A percentile compares a stretch with the other conserved stretches of the same genome.
phyloP scores from a whole-genome alignment of 2,797 vertebrate species.

The Anisognathus igniventris region DNA sequence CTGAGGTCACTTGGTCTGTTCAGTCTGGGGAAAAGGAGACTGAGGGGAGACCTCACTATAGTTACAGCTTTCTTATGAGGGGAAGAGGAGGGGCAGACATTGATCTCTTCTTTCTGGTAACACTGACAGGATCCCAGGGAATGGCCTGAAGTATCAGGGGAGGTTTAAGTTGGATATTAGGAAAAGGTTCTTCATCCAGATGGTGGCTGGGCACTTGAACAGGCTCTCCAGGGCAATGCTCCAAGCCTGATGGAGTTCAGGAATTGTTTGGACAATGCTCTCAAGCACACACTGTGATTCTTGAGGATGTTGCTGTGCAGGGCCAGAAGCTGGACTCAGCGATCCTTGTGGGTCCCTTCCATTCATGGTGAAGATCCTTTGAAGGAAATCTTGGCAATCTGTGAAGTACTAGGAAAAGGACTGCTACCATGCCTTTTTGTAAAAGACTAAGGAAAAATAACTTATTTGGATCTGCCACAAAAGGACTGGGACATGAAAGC shows the following conservation, averaged over 20 bases:
- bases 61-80: accelerated
- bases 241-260: background rate
- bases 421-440: background rate
- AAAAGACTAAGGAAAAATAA: background rate
- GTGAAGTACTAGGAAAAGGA: background rate
- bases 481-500: background rate
- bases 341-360: background rate
- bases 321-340: background rate
- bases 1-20: background rate
- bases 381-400: background rate
- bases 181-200: background rate
- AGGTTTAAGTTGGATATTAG: background rate
- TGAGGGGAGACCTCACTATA: background rate
- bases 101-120: background rate
- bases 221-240: background rate
- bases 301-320: background rate
- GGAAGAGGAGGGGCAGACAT: background rate
- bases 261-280: background rate
- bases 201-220: accelerated
- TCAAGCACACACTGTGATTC: background rate
- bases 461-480: background rate
- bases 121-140: background rate
- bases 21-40: background rate
- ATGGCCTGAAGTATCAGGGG: background rate
- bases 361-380: background rate